phyloP scores from a whole-genome alignment of 2,113 vertebrate genomes.

The Vulpes ferrilata region DNA sequence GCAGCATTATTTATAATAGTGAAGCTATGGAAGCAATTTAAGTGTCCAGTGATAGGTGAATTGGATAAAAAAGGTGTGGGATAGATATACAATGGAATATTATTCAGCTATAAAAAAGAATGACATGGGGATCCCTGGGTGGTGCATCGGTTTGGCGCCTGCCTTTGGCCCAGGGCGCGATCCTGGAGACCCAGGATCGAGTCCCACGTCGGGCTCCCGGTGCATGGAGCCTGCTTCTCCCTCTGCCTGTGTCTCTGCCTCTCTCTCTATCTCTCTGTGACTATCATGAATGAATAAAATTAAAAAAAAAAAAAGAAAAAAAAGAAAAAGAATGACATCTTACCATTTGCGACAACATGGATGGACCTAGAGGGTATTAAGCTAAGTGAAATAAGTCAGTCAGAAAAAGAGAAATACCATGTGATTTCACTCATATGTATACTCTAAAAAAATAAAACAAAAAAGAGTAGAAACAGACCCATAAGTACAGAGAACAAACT shows the following conservation, averaged over 20 bases:
- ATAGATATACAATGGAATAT: background rate
- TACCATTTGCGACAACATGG: background rate
- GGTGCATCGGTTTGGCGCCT: too few relatives aligned
- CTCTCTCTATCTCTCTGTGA: too few relatives aligned
- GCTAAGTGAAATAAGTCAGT: background rate
- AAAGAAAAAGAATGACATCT: background rate
- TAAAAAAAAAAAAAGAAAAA: too few relatives aligned
- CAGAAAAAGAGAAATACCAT: background rate
- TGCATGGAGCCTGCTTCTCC: too few relatives aligned
- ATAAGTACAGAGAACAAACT: background rate
- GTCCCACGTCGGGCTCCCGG: too few relatives aligned
- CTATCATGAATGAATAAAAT: too few relatives aligned
- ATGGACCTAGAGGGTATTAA: background rate
- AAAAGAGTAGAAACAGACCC: background rate
- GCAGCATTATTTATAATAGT: background rate
- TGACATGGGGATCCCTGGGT: too few relatives aligned
- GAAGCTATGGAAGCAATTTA: background rate
- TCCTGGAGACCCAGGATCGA: too few relatives aligned
- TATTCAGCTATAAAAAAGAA: background rate
- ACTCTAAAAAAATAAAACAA: background rate
- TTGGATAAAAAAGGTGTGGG: background rate
- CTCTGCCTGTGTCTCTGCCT: too few relatives aligned
- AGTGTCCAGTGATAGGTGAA: background rate
- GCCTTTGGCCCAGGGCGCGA: too few relatives aligned
- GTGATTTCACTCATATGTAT: background rate